Evolutionary conservation across 1,140 invertebrate genomes (phyloP).

Genomic region (Aphaenogaster rudis): DNA sequence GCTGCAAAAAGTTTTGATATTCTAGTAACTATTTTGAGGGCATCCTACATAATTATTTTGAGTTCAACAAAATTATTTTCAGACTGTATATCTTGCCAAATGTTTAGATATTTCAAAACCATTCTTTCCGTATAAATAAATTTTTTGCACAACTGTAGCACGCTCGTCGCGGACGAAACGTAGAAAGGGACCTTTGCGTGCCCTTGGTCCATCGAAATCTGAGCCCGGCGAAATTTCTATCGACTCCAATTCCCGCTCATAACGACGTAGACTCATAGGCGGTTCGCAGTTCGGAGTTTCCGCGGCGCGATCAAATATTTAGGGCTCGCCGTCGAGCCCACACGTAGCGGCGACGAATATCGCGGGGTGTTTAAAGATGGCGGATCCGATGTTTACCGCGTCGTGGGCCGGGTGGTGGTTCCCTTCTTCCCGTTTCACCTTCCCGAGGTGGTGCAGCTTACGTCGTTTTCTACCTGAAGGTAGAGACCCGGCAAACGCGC

Average conservation of each 20-base stretch:
- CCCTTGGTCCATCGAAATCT: slow-evolving; percentile 3
- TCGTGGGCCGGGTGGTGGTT: slow-evolving; percentile 39
- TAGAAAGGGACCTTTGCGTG: not conserved
- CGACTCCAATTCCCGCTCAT: slow-evolving; percentile 1
- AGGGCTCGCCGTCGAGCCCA: not conserved
- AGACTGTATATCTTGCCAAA: no score
- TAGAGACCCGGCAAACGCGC: slow-evolving; percentile 60
- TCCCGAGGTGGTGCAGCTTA: slow-evolving; percentile 33
- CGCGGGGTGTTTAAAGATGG: slow-evolving; percentile 77
- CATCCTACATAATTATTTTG: no score
- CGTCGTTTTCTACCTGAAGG: slow-evolving; percentile 66
- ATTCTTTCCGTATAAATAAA: not conserved
- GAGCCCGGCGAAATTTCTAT: not conserved
- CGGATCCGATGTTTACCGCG: slow-evolving; percentile 70
- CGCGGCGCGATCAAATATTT: slow-evolving; percentile 54
- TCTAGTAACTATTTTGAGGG: no score
- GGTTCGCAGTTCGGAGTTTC: slow-evolving; percentile 9
- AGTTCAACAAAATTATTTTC: no score
- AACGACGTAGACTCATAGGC: not conserved
- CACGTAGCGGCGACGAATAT: not conserved
- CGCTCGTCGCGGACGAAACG: not conserved
- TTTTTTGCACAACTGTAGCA: not conserved
- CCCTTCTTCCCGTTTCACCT: slow-evolving; percentile 48
- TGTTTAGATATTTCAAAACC: no score
- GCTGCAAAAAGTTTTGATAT: no score